Percentiles rank a stretch among this genome's conserved stretches.
Evolutionary conservation across 2,888 invertebrate species (phyloP).

Genomic region (Therioaphis trifolii): DNA sequence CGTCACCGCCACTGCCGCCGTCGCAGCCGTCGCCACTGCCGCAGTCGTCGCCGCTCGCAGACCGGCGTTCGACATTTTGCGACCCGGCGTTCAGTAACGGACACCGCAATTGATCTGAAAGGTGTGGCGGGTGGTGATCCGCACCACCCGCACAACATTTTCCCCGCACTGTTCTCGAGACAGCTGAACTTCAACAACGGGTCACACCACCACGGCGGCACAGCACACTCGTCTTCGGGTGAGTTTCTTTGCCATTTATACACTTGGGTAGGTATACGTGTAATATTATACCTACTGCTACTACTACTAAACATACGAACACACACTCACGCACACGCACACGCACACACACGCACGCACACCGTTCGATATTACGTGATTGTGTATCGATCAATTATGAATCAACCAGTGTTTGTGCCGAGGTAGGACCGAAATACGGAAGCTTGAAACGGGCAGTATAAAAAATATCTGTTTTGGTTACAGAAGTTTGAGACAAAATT

Average conservation of each 20-base stretch:
- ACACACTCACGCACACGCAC: no score
- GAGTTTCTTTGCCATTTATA: conserved; percentile 13
- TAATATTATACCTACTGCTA: no score
- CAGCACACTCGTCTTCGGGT: conserved; percentile 59
- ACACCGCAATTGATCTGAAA: conserved; percentile 63
- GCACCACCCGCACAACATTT: conserved; percentile 86
- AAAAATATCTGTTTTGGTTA: no score
- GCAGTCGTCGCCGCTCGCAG: neutral
- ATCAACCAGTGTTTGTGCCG: no score
- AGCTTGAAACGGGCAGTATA: no score
- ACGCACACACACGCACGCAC: no score
- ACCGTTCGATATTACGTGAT: no score
- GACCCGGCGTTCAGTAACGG: conserved; percentile 47
- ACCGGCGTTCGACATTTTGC: conserved; percentile 33
- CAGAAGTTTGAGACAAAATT: no score
- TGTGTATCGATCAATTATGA: no score
- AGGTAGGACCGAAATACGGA: no score
- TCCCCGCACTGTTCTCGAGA: conserved; percentile 89
- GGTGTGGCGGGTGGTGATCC: conserved; percentile 62
- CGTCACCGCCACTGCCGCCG: neutral
- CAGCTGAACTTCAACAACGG: conserved; percentile 79
- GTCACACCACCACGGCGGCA: conserved; percentile 64
- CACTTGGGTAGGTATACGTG: no score
- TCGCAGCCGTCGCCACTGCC: neutral
- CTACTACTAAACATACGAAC: no score